A percentile compares a stretch with the other conserved stretches of the same genome.
phyloP scores from a whole-genome alignment of 2,797 vertebrate species.

The Leucoraja ocellata region DNA sequence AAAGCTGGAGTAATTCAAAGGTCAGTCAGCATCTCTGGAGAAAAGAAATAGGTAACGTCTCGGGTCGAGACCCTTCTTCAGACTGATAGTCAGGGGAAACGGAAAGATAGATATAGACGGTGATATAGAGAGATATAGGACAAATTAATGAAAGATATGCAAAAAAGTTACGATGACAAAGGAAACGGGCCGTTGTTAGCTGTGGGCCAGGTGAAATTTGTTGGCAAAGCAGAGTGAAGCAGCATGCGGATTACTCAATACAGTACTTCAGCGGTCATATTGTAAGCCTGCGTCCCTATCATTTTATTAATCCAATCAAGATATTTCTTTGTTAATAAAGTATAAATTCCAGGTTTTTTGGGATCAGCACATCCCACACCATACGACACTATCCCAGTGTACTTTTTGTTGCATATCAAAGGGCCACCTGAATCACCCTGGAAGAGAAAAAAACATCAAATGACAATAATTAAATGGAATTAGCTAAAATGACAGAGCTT shows the following conservation, averaged over 20 bases:
- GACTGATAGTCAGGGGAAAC: no score
- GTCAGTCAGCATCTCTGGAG: no score
- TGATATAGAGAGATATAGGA: no score
- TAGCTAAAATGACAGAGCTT: not conserved
- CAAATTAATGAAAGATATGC: no score
- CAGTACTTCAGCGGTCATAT: not conserved
- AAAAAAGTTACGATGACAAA: no score
- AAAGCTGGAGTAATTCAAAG: no score
- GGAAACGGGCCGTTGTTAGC: no score
- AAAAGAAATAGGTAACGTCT: no score
- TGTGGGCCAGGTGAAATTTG: not conserved
- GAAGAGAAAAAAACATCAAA: not conserved
- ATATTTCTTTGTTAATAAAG: slow-evolving; percentile 10
- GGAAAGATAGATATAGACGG: no score
- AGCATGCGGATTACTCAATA: not conserved
- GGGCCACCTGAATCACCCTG: slow-evolving; percentile 39
- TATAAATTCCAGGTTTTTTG: slow-evolving; percentile 36
- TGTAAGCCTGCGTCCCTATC: not conserved
- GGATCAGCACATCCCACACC: not conserved
- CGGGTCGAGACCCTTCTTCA: no score
- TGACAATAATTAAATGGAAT: not conserved
- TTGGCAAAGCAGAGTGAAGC: no score
- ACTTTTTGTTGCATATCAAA: not conserved
- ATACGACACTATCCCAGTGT: slow-evolving; percentile 18
- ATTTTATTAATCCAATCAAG: slow-evolving; percentile 20